These are phyloP conservation scores for Halcyon badia DNA, from an alignment of 2,797 vertebrate genomes.

Conservation along the genomic window DNA sequence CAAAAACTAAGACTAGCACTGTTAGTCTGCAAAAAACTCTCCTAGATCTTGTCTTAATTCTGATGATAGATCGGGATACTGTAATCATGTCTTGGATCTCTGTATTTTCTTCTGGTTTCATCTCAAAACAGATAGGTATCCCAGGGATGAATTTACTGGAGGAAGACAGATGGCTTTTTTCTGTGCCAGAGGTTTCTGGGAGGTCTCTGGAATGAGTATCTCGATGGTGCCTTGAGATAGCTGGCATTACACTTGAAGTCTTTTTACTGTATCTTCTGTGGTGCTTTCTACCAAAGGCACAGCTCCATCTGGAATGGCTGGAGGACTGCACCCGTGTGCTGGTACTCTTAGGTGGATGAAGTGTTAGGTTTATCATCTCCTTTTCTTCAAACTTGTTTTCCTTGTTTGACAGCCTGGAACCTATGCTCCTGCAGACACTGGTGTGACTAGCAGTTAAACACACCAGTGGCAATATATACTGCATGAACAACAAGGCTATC, in stretches of 20 bases:
- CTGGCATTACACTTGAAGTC: conserved; percentile 81
- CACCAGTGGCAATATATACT: conserved; percentile 84
- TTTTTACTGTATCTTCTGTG: conserved; percentile 84
- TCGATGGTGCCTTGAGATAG: conserved; percentile 63
- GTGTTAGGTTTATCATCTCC: conserved; percentile 84
- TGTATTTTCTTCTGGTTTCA: conserved; percentile 81
- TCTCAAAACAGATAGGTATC: conserved; percentile 86
- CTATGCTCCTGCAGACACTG: conserved; percentile 84
- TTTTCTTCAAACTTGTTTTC: conserved; percentile 81
- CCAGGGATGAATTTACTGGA: conserved; percentile 80
- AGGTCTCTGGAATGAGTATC: conserved; percentile 43
- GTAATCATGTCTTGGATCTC: conserved; percentile 71
- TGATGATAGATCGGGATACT: conserved; percentile 74
- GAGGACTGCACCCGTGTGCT: conserved; percentile 37
- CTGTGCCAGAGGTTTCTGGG: conserved; percentile 68
- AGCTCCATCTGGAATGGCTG: conserved; percentile 71
- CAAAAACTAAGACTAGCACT: conserved; percentile 84
- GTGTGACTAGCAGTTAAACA: conserved; percentile 85
- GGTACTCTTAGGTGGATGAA: conserved; percentile 76
- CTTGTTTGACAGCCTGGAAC: conserved; percentile 76
- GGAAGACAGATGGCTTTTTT: conserved; percentile 76
- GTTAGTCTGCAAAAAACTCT: conserved; percentile 85
- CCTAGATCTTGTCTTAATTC: conserved; percentile 82
- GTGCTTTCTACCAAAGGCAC: conserved; percentile 77
- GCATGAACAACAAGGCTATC: conserved; percentile 81